Evolutionary conservation across 2,888 invertebrate genomes (phyloP).

Genomic region (Andrena chrysosceles): DNA sequence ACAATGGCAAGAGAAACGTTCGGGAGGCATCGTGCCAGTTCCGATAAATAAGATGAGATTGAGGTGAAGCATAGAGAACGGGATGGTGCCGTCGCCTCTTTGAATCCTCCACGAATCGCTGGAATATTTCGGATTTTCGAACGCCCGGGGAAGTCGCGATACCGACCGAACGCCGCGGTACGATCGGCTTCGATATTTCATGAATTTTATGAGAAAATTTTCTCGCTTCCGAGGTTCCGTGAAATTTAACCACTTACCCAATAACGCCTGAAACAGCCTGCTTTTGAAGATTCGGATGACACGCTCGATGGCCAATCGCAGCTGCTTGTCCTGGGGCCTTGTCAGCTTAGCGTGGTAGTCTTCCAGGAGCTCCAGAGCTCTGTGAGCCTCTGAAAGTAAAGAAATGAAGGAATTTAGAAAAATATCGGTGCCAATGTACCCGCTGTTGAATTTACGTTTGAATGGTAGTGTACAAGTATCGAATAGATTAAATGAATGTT

Average conservation of each 20-base stretch:
- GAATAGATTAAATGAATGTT: not conserved
- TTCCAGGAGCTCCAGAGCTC: conserved; percentile 98
- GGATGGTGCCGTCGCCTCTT: conserved; percentile 28
- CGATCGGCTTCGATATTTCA: no score
- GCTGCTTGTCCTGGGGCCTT: conserved; percentile 97
- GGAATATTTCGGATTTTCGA: conserved; percentile 43
- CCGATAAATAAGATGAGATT: conserved; percentile 68
- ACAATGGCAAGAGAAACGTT: conserved; percentile 60
- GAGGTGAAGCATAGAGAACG: conserved; percentile 34
- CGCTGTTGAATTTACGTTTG: not conserved
- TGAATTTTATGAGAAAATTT: not conserved
- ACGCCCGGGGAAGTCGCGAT: not conserved
- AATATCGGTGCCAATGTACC: not conserved
- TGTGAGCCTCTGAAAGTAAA: conserved; percentile 94
- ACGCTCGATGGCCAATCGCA: conserved; percentile 97
- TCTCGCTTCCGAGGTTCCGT: not conserved
- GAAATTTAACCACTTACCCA: conserved; percentile 90
- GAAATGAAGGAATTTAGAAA: not conserved
- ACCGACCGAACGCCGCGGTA: not conserved
- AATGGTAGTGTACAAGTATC: not conserved
- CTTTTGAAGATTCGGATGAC: conserved; percentile 99
- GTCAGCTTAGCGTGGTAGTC: conserved; percentile 98
- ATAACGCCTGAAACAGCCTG: conserved; percentile 97
- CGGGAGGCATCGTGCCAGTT: conserved; percentile 57
- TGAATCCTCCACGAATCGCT: conserved; percentile 37